Percentiles rank a stretch among this genome's conserved stretches.
These are phyloP conservation scores for Agriotes lineatus DNA, from an alignment of 2,888 invertebrate genomes.

Conservation along the genomic window DNA sequence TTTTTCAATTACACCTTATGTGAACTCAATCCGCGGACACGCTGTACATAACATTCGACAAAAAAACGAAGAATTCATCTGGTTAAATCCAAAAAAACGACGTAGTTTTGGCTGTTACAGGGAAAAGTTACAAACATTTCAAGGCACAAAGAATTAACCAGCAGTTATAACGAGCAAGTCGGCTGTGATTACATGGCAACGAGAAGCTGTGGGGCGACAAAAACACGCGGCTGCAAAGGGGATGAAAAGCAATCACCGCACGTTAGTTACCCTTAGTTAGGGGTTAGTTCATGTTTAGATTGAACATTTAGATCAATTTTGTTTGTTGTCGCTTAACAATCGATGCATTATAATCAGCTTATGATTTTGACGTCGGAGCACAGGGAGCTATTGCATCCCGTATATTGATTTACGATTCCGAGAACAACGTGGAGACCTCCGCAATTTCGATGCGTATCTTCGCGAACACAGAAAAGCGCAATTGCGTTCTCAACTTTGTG, in stretches of 20 bases:
- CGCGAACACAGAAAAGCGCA: slow-evolving; percentile 5
- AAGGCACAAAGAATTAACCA: too few species aligned
- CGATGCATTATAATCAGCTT: slow-evolving; percentile 64
- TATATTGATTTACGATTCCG: slow-evolving; percentile 37
- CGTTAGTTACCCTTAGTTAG: slow-evolving; percentile 60
- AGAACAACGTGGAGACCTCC: not conserved
- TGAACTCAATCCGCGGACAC: too few species aligned
- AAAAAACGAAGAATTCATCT: too few species aligned
- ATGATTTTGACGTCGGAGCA: slow-evolving; percentile 44
- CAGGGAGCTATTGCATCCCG: slow-evolving; percentile 25
- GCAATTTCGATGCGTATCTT: not conserved
- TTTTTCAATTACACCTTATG: too few species aligned
- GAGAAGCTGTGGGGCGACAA: too few species aligned
- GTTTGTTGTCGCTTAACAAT: slow-evolving; percentile 67
- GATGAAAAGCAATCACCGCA: slow-evolving; percentile 64
- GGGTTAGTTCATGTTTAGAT: slow-evolving; percentile 65
- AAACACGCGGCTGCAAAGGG: slow-evolving; percentile 31
- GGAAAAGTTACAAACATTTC: too few species aligned
- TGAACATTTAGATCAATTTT: slow-evolving; percentile 66
- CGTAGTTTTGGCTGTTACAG: too few species aligned
- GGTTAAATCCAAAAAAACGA: too few species aligned
- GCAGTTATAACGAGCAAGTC: too few species aligned
- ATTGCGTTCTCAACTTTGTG: slow-evolving; percentile 4
- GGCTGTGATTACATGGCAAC: too few species aligned
- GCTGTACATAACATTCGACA: too few species aligned